phyloP scores from a whole-genome alignment of 2,113 vertebrate genomes.

The Salvator merianae region DNA sequence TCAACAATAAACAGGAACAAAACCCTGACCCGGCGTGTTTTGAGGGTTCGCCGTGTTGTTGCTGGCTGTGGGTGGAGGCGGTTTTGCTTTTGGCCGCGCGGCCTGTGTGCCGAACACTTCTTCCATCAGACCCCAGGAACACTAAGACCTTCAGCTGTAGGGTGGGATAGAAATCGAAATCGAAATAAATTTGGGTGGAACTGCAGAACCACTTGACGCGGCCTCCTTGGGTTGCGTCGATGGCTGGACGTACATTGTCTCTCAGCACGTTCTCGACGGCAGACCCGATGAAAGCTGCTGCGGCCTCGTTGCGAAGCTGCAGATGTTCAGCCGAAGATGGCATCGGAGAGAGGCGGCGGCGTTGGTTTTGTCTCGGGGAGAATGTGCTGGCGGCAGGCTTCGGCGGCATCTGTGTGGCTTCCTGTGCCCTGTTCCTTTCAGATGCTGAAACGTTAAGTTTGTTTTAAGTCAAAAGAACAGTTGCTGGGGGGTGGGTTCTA shows the following conservation, averaged over 20 bases:
- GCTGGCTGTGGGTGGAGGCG: background rate
- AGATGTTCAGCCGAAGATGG: fast-evolving
- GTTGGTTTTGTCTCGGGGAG: background rate
- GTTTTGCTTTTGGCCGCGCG: too few species aligned
- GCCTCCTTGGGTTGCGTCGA: too few species aligned
- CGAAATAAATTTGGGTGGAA: too few species aligned
- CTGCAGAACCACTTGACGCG: too few species aligned
- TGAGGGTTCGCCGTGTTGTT: background rate
- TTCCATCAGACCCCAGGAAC: background rate
- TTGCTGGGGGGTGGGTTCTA: background rate
- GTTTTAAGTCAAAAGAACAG: background rate
- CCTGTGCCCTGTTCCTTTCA: background rate
- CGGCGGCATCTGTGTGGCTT: background rate
- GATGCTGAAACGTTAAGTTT: background rate
- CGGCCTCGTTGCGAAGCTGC: background rate
- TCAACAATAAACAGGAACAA: background rate
- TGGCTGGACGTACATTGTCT: background rate
- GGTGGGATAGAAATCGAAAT: too few species aligned
- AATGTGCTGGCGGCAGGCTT: background rate
- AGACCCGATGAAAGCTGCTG: background rate
- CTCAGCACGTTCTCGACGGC: too few species aligned
- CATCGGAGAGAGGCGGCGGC: background rate
- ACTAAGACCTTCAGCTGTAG: background rate
- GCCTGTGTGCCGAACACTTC: too few species aligned
- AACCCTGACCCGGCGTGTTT: too few species aligned